phyloP scores from a whole-genome alignment of 1,140 invertebrate genomes.

The Cherax quadricarinatus region DNA sequence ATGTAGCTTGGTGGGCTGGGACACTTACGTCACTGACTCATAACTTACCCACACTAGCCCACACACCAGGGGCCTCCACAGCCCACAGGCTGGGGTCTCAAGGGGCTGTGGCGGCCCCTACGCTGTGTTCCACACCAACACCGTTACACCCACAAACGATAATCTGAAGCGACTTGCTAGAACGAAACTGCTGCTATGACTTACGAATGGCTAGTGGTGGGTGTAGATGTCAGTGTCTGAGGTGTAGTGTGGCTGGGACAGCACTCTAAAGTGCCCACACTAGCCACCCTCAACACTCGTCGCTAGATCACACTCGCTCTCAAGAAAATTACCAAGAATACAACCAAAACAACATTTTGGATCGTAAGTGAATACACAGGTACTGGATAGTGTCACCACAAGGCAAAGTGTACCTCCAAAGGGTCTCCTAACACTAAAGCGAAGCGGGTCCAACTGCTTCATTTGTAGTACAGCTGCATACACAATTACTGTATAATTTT shows the following conservation, averaged over 20 bases:
- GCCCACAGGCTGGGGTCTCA: background rate
- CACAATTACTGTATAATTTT: too few relatives aligned
- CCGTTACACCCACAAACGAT: background rate
- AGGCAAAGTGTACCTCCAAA: too few relatives aligned
- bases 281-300: background rate
- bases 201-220: background rate
- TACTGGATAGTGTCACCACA: background rate
- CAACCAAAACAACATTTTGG: background rate
- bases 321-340: background rate
- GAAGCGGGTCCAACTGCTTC: too few relatives aligned
- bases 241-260: conserved; percentile 30
- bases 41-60: too few relatives aligned
- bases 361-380: background rate
- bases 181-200: too few relatives aligned
- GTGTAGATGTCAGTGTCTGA: background rate
- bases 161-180: too few relatives aligned
- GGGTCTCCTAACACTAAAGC: too few relatives aligned
- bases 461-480: too few relatives aligned
- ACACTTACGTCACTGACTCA: background rate
- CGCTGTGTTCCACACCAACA: background rate
- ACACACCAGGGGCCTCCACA: too few relatives aligned
- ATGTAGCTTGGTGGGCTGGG: background rate
- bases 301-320: background rate
- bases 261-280: conserved; percentile 16
- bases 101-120: background rate